Base-by-base conservation (phyloP, 2,888 invertebrate species). In the Exephanes ischioxanthus region DNA sequence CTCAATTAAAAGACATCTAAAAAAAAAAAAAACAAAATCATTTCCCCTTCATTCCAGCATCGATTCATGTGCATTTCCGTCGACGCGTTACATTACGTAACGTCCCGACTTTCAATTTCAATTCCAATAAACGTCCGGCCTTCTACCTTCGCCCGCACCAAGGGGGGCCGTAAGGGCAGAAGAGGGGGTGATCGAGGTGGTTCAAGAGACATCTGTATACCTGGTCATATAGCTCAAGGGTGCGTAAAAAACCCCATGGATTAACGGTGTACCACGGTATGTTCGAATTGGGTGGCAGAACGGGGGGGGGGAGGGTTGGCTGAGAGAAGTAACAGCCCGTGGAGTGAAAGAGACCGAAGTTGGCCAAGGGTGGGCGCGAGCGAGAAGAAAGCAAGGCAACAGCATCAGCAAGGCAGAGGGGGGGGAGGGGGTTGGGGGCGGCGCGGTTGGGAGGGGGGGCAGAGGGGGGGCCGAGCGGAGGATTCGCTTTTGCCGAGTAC, bases 401-500 rank as follows among this genome's bases (percentile, higher is more conserved):
- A 51, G 76, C 41, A 53, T 30, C 66, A 55, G 53, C 53, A 67
- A 48, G 41, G 58, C 30, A 63, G 33, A 1, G 5, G 33, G 7
- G 37, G 37, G 63, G 73, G 55, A 66, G 48, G 58, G 53, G 19
- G 53, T 22, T 11, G 41, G 61, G 41, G 51, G 75, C 19, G 30
- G 51, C 45, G 37, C 84, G 55, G 82, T 73, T 45, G 26, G 75
- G 26, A 70, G 81, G 26, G 72, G 81, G 77, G 73, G 82, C 82
- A 79, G 51, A 75, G 53, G 58, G 51, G 26, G 71, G 19, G 16
- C 22, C 26, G 16, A 71, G 79, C 48, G 77, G 84, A 76, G 81
- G 86, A 85, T 85, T 81, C 85, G 87, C 80, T 76, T 79, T 88
- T 89, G 88, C 88, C 89, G 89, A 89, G 89, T 93, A 88, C 89